Conservation (phyloP, 2,797 vertebrate genomes). For the Anguilla anguilla region DNA sequence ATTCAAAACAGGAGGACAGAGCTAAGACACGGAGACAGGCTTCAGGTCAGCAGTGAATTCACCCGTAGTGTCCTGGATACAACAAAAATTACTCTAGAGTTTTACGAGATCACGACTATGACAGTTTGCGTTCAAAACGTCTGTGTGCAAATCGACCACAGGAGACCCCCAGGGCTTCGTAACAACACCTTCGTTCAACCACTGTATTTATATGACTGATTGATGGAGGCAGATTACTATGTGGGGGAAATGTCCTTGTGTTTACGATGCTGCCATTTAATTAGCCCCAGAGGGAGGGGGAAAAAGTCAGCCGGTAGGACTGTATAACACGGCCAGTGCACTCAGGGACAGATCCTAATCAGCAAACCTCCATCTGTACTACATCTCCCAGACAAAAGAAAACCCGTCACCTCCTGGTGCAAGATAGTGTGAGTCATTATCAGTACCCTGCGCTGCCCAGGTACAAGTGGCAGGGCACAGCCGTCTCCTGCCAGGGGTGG, state of each 20-base stretch:
- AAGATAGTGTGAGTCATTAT: conserved; percentile 1
- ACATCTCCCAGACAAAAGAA: not conserved
- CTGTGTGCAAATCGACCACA: too few species aligned
- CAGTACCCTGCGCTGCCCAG: not conserved
- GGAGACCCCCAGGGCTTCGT: too few species aligned
- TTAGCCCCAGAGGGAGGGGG: too few species aligned
- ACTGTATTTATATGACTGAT: too few species aligned
- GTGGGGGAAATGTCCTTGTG: too few species aligned
- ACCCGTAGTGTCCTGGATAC: not conserved
- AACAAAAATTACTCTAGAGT: not conserved
- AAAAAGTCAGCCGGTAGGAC: too few species aligned
- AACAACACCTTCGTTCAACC: too few species aligned
- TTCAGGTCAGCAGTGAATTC: not conserved
- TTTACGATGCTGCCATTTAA: too few species aligned
- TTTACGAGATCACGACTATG: too few species aligned
- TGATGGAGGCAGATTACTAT: too few species aligned
- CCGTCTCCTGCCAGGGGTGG: not conserved
- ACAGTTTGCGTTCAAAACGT: not conserved
- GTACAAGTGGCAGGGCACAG: not conserved
- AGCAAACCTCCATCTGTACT: not conserved
- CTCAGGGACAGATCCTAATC: not conserved
- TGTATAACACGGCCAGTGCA: not conserved
- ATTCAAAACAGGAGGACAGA: not conserved
- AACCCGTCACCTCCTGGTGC: not conserved
- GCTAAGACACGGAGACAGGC: not conserved